Evolutionary conservation across 2,797 vertebrate genomes (phyloP).

Genomic region (Momotus momota): DNA sequence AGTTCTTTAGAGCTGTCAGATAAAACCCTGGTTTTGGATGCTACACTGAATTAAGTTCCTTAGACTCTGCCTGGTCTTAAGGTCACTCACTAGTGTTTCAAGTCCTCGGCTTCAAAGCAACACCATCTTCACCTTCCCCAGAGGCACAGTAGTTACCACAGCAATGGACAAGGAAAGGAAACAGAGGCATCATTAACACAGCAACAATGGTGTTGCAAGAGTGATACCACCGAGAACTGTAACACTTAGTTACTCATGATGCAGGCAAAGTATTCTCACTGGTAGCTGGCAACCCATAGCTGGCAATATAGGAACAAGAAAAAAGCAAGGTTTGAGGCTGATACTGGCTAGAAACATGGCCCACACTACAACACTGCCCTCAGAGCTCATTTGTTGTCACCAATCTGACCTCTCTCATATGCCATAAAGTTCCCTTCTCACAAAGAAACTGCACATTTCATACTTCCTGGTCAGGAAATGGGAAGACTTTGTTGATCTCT

Average conservation of each 20-base stretch:
- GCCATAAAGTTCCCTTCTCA: neutral
- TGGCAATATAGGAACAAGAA: neutral
- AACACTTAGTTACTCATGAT: neutral
- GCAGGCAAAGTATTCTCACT: neutral
- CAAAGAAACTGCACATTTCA: neutral
- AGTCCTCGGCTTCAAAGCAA: neutral
- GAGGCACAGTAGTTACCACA: neutral
- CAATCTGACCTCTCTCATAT: neutral
- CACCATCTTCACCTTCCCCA: neutral
- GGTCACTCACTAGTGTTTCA: neutral
- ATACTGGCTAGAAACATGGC: neutral
- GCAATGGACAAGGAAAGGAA: neutral
- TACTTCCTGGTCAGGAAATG: neutral
- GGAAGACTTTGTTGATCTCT: rapidly evolving
- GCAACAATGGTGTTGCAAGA: neutral
- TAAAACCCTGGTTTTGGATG: neutral
- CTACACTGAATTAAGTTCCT: neutral
- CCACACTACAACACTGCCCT: neutral
- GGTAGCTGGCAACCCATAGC: neutral
- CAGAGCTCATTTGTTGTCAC: neutral
- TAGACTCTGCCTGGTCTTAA: neutral
- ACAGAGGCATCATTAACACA: neutral
- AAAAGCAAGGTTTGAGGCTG: neutral
- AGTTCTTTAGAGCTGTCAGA: neutral
- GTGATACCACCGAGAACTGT: too few species aligned